Conservation (phyloP, 2,113 vertebrate genomes). For the Stegastes partitus region DNA sequence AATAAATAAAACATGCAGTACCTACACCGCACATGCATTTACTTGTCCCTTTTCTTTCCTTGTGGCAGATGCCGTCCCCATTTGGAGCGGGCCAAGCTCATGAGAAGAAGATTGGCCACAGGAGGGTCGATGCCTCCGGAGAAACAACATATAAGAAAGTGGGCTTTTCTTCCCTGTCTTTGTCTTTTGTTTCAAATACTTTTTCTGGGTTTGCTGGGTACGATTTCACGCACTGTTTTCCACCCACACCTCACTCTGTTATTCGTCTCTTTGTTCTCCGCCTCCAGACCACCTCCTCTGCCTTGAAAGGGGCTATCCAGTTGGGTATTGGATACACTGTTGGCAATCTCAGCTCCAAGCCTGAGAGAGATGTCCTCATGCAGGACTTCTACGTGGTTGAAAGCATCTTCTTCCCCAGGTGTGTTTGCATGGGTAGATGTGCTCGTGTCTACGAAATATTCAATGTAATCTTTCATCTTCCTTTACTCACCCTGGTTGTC, state of each 20-base stretch:
- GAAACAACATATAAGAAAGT: conserved; percentile 99
- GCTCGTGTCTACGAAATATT: not conserved
- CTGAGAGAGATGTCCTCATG: conserved; percentile 98
- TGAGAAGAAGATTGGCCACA: conserved; percentile 95
- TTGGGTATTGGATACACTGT: conserved; percentile 98
- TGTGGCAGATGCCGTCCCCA: conserved; percentile 85
- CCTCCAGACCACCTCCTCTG: conserved; percentile 94
- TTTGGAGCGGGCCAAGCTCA: conserved; percentile 83
- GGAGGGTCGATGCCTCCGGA: conserved; percentile 95
- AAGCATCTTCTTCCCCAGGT: conserved; percentile 99
- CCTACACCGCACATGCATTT: not conserved
- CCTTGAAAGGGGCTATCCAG: conserved; percentile 97
- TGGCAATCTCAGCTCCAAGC: conserved; percentile 98
- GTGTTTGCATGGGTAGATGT: not conserved
- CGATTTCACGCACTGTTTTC: conserved; percentile 10
- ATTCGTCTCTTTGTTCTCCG: conserved; percentile 29
- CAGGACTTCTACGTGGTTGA: conserved; percentile 99
- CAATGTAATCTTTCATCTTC: not conserved
- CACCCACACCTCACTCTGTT: conserved; percentile 32
- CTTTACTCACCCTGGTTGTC: not conserved
- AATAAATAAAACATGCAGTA: not conserved
- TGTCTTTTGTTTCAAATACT: not conserved
- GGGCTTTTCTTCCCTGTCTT: not conserved
- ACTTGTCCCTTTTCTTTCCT: not conserved
- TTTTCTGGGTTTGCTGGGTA: not conserved